phyloP scores from a whole-genome alignment of 2,888 invertebrate genomes.

The Enchytraeus crypticus region DNA sequence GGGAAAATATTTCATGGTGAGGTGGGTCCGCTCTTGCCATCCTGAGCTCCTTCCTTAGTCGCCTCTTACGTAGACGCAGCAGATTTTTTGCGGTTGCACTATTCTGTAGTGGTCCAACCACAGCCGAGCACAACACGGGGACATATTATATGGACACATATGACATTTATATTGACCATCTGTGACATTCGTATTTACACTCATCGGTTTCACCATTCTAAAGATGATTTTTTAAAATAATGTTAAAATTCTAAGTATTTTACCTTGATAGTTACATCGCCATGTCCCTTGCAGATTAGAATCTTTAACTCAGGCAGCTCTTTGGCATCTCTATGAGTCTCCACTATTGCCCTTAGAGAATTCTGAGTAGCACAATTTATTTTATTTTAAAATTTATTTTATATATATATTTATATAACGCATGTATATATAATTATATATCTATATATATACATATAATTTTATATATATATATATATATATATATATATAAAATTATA shows the following conservation, averaged over 20 bases:
- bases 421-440: not conserved
- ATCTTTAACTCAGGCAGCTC: slow-evolving; percentile 75
- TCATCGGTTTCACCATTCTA: not conserved
- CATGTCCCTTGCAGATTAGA: slow-evolving; percentile 74
- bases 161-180: no score
- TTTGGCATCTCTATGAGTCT: slow-evolving; percentile 60
- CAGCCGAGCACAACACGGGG: no score
- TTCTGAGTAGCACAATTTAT: slow-evolving; percentile 55
- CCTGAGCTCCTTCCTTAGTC: no score
- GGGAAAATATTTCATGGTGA: no score
- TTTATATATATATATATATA: not conserved
- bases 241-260: not conserved
- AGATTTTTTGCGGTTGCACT: no score
- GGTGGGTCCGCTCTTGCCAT: no score
- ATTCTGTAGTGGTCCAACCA: no score
- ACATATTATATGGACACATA: no score
- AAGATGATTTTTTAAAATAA: not conserved
- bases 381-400: not conserved
- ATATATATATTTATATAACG: not conserved
- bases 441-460: not conserved
- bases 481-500: not conserved
- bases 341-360: slow-evolving; percentile 94
- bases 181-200: no score
- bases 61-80: no score
- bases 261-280: slow-evolving; percentile 93